Evolutionary conservation across 2,888 invertebrate genomes (phyloP).

Genomic region (Philopedon plagiatum): DNA sequence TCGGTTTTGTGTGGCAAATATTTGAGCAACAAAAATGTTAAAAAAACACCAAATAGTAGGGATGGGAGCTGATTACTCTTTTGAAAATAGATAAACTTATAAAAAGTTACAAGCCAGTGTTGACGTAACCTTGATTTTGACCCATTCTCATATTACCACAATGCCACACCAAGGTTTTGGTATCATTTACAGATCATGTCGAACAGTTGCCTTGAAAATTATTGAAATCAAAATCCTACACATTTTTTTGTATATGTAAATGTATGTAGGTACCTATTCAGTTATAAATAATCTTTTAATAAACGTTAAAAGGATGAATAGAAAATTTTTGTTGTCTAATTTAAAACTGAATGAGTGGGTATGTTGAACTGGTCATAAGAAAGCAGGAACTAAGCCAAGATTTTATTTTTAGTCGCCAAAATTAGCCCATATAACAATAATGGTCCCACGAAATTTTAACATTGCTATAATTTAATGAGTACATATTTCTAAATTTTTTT

Average conservation of each 20-base stretch:
- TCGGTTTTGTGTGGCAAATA: too few species aligned
- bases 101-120: neutral
- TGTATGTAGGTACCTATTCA: too few species aligned
- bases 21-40: too few species aligned
- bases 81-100: too few species aligned
- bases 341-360: conserved; percentile 37
- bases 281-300: too few species aligned
- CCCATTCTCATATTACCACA: conserved; percentile 6
- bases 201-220: conserved; percentile 6
- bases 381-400: conserved; percentile 38
- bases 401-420: conserved; percentile 35
- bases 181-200: neutral
- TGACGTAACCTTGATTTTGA: conserved; percentile 13
- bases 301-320: conserved; percentile 1
- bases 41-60: too few species aligned
- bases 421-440: conserved; percentile 24
- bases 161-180: too few species aligned
- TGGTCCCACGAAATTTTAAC: neutral
- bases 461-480: neutral
- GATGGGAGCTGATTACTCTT: too few species aligned
- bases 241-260: neutral
- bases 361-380: conserved; percentile 42
- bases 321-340: neutral
- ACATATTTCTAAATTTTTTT: too few species aligned
- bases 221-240: conserved; percentile 4